Evolutionary conservation across 1,140 invertebrate genomes (phyloP), one percentile per base, ranked within the genome.

Genomic region (Brachionus asplanchnoidis): DNA sequence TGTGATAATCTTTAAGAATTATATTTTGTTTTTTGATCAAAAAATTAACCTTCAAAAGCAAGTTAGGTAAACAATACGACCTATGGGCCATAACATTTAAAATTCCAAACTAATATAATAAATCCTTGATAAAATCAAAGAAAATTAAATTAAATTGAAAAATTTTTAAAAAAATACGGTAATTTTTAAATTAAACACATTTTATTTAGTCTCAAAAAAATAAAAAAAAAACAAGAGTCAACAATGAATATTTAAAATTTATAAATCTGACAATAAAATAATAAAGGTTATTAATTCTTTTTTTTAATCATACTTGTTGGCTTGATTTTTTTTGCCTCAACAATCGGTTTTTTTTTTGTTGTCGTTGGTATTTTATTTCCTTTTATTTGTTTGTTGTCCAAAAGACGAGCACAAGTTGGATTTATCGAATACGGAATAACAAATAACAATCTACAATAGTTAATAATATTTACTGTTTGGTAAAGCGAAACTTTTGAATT

Each of bases 361-460:
- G 53, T 60, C 8, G 53, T 26, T 17, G 53, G 20, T 6, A 20
- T 20, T 23, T 60, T 17, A 20, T 23, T 23, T 9, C 8, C 53
- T 60, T 60, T 60, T 20, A 60, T 60, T 60, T 20, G 53, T 9
- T 60, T 60, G 53, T 5, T 9, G 20, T 77, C 73, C 26, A 77
- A 26, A 50, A 77, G 79, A 42, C 79, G 79, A 66, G 79, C 79
- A 82, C 79, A 82, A 14, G 36, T 82, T 20, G 79, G 65, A 60
- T 82, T 82, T 60, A 65, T 60, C 9, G 79, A 82, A 68, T 82
- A 82, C n/a, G 79, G 79, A 26, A 65, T 20, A 28, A 82, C 79
- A 68, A 82, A 82, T 82, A 82, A 65, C n/a, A 82, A 68, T 60
- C 79, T 60, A 68, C 79, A 82, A 68, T 82, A 82, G 53, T 82